phyloP scores from a whole-genome alignment of 2,888 invertebrate species.

The Nebria brevicollis region DNA sequence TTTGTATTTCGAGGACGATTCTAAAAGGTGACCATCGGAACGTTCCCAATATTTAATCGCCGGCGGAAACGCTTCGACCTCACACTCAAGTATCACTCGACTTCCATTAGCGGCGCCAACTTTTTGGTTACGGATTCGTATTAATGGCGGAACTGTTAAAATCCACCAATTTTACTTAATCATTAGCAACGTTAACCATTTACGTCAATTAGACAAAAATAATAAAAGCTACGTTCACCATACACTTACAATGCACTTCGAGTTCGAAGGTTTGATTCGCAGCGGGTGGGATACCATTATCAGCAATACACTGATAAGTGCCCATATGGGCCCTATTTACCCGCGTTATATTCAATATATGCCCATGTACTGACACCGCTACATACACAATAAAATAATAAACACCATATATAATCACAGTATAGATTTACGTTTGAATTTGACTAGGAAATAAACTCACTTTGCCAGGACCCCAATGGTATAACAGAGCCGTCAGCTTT shows the following conservation, averaged over 20 bases:
- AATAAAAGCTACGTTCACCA: no score
- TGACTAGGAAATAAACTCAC: constrained; percentile 58
- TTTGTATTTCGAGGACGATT: constrained; percentile 72
- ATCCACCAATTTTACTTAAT: constrained; percentile 37
- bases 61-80: constrained; percentile 89
- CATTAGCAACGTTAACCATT: neutral
- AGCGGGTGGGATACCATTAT: constrained; percentile 87
- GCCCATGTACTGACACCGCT: constrained; percentile 80
- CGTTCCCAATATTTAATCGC: constrained; percentile 88
- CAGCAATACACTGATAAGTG: constrained; percentile 79
- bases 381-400: constrained; percentile 51
- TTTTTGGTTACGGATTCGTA: constrained; percentile 79
- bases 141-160: constrained; percentile 83
- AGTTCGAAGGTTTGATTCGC: constrained; percentile 82
- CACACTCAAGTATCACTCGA: constrained; percentile 80
- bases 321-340: constrained; percentile 81
- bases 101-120: constrained; percentile 77
- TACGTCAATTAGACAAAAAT: neutral
- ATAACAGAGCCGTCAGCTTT: constrained; percentile 72
- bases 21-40: constrained; percentile 78
- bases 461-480: constrained; percentile 72
- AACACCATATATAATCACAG: neutral
- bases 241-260: constrained; percentile 88
- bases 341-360: constrained; percentile 80
- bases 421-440: neutral